Evolutionary conservation across 2,113 vertebrate genomes (phyloP).

Genomic region (Apaloderma vittatum): DNA sequence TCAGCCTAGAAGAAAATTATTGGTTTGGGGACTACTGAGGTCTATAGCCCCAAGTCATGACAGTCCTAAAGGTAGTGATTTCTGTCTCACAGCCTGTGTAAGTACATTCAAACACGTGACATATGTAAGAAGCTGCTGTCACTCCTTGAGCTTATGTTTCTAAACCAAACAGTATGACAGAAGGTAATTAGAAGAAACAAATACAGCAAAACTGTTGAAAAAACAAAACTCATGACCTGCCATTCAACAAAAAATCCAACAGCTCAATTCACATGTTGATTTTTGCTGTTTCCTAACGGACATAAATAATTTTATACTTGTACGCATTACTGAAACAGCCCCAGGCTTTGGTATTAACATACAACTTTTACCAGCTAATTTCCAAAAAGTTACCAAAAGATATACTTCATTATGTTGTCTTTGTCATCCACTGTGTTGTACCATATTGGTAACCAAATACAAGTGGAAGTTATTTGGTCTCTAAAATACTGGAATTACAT

Average conservation of each 20-base stretch:
- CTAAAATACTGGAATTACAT: background rate
- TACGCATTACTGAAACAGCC: background rate
- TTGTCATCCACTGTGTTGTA: background rate
- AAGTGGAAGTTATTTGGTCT: background rate
- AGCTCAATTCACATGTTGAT: background rate
- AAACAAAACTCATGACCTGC: background rate
- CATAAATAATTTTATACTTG: background rate
- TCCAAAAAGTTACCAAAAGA: background rate
- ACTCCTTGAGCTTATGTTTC: background rate
- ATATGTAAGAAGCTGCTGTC: background rate
- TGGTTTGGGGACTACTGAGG: background rate
- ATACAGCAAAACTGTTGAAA: background rate
- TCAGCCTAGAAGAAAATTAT: background rate
- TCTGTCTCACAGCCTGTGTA: background rate
- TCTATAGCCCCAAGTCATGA: background rate
- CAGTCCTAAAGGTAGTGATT: background rate
- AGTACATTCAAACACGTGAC: fast-evolving
- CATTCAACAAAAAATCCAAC: background rate
- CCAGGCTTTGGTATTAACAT: background rate
- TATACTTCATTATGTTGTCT: background rate
- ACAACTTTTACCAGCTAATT: background rate
- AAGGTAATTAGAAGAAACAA: background rate
- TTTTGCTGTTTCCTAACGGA: background rate
- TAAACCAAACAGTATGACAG: background rate
- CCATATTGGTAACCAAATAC: background rate